Conservation (phyloP, 64 coral and sea anemone species). For the Montipora sp. region DNA sequence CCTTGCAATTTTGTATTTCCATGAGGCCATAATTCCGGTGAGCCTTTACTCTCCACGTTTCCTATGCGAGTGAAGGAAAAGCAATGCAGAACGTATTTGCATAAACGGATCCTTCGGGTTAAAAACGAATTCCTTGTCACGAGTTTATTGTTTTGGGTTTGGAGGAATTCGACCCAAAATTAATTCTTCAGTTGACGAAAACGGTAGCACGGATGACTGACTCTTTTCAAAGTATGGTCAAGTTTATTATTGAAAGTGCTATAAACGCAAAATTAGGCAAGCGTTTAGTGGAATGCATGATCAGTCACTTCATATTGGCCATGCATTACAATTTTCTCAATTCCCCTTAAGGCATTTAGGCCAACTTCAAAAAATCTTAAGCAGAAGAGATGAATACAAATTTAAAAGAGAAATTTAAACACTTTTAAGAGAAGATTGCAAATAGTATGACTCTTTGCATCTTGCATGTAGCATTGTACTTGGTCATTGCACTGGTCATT, state of each 20-base stretch:
- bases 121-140: background rate
- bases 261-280: background rate
- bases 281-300: background rate
- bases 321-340: no score
- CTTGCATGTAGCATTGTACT: no score
- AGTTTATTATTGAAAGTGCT: background rate
- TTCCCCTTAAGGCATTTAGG: no score
- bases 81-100: background rate
- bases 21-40: background rate
- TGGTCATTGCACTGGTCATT: no score
- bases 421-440: no score
- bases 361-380: no score
- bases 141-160: slow-evolving; percentile 38
- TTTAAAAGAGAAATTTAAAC: no score
- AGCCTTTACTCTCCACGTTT: background rate
- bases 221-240: background rate
- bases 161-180: background rate
- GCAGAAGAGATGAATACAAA: no score
- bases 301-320: background rate
- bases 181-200: background rate
- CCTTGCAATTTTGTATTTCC: slow-evolving; percentile 22
- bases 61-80: no score
- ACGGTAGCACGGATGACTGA: slow-evolving; percentile 12
- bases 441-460: no score
- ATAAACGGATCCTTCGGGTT: background rate